phyloP scores from a whole-genome alignment of 2,797 vertebrate species.

The Notolepis coatsorum region DNA sequence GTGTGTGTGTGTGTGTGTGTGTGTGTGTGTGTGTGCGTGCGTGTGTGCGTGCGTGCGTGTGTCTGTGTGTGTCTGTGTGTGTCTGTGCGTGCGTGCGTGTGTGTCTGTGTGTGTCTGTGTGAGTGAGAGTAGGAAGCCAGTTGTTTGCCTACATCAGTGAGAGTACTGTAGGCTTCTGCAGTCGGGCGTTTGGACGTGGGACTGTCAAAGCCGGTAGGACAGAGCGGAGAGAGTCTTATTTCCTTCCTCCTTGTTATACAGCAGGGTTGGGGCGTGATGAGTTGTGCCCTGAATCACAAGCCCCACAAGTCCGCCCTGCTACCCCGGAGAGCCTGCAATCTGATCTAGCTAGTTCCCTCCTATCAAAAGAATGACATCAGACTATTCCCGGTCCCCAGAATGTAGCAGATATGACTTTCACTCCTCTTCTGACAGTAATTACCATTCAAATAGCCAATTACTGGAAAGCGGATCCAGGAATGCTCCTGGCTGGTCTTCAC shows the following conservation, averaged over 20 bases:
- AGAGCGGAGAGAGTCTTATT: no score
- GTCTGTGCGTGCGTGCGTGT: no score
- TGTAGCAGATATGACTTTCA: conserved; percentile 55
- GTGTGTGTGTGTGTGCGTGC: no score
- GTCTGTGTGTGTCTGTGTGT: no score
- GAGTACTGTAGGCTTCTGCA: conserved; percentile 16
- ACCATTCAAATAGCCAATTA: conserved; percentile 74
- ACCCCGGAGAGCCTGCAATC: conserved; percentile 26
- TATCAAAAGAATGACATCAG: conserved; percentile 52
- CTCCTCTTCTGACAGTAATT: conserved; percentile 63
- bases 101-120: no score
- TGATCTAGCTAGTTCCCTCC: conserved; percentile 51
- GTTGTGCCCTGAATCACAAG: conserved; percentile 50
- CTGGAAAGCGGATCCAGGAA: conserved; percentile 60
- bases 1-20: no score
- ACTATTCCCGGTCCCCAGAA: conserved; percentile 37
- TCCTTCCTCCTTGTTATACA: not conserved
- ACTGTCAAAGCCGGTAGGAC: conserved; percentile 31
- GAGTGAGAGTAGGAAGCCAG: conserved; percentile 9
- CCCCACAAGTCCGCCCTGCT: conserved; percentile 47
- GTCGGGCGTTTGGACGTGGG: conserved; percentile 12
- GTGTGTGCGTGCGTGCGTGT: no score
- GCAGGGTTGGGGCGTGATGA: conserved; percentile 28
- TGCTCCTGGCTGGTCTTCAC: conserved; percentile 64
- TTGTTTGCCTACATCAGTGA: conserved; percentile 20